These are phyloP conservation scores for Reticulitermes speratus DNA, from an alignment of 1,140 invertebrate species.

Conservation along the genomic window DNA sequence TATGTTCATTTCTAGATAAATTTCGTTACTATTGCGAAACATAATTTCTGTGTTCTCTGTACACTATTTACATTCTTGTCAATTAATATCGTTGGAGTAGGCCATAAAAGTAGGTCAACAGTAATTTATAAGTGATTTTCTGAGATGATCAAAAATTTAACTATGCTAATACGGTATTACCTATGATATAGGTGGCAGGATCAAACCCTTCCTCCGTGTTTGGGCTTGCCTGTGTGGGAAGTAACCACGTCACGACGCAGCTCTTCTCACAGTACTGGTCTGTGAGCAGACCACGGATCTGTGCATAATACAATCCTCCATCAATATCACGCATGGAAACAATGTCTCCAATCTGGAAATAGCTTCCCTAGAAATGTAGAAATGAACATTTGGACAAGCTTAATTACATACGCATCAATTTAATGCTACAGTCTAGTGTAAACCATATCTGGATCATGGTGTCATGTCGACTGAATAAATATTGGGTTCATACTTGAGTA, in stretches of 20 bases:
- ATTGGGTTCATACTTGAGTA: not conserved
- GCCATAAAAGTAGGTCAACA: no score
- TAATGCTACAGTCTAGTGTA: not conserved
- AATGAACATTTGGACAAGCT: slow-evolving; percentile 29
- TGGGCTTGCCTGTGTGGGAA: slow-evolving; percentile 80
- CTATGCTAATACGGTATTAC: slow-evolving; percentile 46
- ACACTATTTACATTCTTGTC: no score
- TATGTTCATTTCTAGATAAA: no score
- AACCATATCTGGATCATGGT: no score
- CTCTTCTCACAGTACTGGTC: slow-evolving; percentile 94
- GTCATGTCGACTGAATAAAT: not conserved
- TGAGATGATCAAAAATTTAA: no score
- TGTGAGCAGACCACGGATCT: slow-evolving; percentile 83
- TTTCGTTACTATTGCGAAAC: no score
- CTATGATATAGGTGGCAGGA: slow-evolving; percentile 88
- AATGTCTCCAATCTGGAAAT: slow-evolving; percentile 89
- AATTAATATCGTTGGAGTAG: no score
- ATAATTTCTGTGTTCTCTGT: no score
- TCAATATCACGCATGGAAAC: slow-evolving; percentile 80
- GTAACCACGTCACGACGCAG: slow-evolving; percentile 88
- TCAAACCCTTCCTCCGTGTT: slow-evolving; percentile 76
- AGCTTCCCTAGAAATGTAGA: slow-evolving; percentile 61
- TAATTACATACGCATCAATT: not conserved
- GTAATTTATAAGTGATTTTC: no score
- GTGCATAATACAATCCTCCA: slow-evolving; percentile 81